Evolutionary conservation across 2,888 invertebrate species (phyloP).

Genomic region (Limnephilus marmoratus): DNA sequence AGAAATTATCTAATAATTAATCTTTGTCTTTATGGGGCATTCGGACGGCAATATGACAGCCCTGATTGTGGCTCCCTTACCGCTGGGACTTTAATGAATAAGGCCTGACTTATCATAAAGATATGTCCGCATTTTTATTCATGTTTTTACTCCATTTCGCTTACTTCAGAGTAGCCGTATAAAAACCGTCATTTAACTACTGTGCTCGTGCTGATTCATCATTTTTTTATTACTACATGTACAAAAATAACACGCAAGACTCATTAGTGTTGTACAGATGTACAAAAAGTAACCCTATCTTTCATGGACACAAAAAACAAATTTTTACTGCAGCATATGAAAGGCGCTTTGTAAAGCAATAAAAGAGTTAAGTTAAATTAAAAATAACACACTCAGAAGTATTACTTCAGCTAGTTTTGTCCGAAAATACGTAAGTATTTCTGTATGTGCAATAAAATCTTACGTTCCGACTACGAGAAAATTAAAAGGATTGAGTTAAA

Average conservation of each 20-base stretch:
- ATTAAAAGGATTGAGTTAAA: background rate
- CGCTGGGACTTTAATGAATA: slow-evolving; percentile 25
- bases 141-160: slow-evolving; percentile 4
- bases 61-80: slow-evolving; percentile 14
- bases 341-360: background rate
- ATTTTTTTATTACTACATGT: background rate
- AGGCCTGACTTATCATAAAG: slow-evolving; percentile 31
- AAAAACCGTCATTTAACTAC: slow-evolving; percentile 25
- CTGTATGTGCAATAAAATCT: too few relatives aligned
- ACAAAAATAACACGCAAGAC: background rate
- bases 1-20: slow-evolving; percentile 47
- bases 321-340: background rate
- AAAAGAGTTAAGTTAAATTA: background rate
- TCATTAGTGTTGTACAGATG: background rate
- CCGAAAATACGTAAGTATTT: too few relatives aligned
- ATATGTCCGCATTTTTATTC: slow-evolving; percentile 30
- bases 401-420: too few relatives aligned
- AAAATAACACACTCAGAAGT: too few relatives aligned
- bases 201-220: slow-evolving; percentile 9
- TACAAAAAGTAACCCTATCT: background rate
- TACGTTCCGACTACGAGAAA: background rate
- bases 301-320: background rate
- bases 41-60: slow-evolving; percentile 43
- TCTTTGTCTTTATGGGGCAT: slow-evolving; percentile 42
- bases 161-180: background rate